Evolutionary conservation across 2,888 invertebrate species (phyloP), one percentile per base, ranked within the genome.

Genomic region (Linnaemya vulpina): DNA sequence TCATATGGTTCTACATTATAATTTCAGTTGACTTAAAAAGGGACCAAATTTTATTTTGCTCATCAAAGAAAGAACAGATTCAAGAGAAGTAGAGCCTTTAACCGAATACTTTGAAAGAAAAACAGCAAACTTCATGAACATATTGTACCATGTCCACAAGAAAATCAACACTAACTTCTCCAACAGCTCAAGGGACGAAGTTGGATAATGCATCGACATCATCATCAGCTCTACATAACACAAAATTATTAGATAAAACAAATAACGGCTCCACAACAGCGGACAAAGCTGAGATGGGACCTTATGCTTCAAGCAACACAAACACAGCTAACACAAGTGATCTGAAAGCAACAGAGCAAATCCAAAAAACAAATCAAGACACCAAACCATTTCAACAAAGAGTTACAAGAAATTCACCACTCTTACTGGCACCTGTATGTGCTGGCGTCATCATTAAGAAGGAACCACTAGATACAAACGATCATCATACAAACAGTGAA

Each of bases 371-470:
- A 58, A 80, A 73, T 67, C 74, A 65, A 87, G 89, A 78, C 86
- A 78, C 67, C 35, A 89, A 81, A 86, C 80, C 80, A 62, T 67
- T 83, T 86, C 63, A 79, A 46, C 86, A 87, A 71, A 78, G 87
- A 86, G 58, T 90, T 25, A 90, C 90, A 25, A 87, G 91, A 4
- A 90, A 88, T 75, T 91, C 91, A 7, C 90, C 91, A 35, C 89
- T 90, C 1, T 82, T 89, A 40, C 74, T 87, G 11, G 84, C 84
- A 51, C 88, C 88, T 8, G 87, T 89, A 10, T 9, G 35, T 20
- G 51, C 68, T 60, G 63, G 83, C 51, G 20, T 80, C 83, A 73
- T 87, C 85, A 86, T 81, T 83, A 75, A 89, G 86, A 86, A 88
- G 86, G 87, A 88, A 86, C 43, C 83, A 20, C 20, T 88, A 86